Conservation (phyloP, 2,113 vertebrate genomes). For the Lepus europaeus region DNA sequence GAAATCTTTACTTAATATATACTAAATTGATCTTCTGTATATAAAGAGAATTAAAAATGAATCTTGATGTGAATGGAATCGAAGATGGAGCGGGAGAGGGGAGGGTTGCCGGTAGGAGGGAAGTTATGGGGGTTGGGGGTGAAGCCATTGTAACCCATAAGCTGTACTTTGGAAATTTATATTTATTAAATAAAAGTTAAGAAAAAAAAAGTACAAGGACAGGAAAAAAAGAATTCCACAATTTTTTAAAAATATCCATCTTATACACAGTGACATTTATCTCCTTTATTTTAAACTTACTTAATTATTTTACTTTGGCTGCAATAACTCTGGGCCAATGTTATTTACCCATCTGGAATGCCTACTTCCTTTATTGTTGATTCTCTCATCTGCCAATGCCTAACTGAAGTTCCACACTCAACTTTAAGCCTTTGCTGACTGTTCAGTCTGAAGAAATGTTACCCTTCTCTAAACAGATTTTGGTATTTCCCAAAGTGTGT, state of each 20-base stretch:
- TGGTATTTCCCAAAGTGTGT: neutral
- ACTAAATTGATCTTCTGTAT: too few species aligned
- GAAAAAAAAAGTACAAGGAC: too few species aligned
- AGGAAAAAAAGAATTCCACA: neutral
- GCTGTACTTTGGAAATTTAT: too few species aligned
- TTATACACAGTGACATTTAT: neutral
- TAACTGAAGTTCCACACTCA: neutral
- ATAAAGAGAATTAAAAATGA: too few species aligned
- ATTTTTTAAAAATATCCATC: neutral
- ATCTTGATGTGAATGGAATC: too few species aligned
- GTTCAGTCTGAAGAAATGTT: neutral
- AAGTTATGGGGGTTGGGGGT: too few species aligned
- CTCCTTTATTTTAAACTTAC: neutral
- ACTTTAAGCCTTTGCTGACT: neutral
- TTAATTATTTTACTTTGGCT: neutral
- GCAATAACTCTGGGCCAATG: neutral
- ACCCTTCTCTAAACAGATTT: neutral
- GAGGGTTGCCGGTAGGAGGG: too few species aligned
- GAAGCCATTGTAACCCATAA: too few species aligned
- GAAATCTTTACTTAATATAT: too few species aligned
- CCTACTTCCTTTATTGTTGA: neutral
- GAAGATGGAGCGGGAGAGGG: too few species aligned
- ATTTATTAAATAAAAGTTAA: too few species aligned
- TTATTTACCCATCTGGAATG: neutral
- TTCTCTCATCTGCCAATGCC: neutral